Conservation (phyloP, 2,888 invertebrate genomes). For the Pheosia tremula region DNA sequence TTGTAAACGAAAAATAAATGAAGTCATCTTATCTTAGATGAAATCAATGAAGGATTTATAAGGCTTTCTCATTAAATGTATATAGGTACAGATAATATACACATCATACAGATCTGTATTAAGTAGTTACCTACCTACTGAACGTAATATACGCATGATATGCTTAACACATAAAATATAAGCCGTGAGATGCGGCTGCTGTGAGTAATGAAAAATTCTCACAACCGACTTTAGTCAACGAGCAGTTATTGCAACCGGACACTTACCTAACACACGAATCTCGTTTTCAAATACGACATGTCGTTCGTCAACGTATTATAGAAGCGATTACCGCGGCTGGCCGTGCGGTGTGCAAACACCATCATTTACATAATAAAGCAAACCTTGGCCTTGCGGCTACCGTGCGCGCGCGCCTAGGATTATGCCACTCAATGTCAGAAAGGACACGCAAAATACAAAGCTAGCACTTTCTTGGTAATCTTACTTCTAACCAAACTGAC, state of each 20-base stretch:
- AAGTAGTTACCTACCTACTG: too few relatives aligned
- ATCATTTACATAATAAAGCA: constrained; percentile 63
- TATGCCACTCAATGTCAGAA: constrained; percentile 33
- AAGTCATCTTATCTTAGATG: too few relatives aligned
- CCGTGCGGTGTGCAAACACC: constrained; percentile 45
- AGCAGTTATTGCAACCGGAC: neutral
- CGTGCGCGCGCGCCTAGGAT: constrained; percentile 30
- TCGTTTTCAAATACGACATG: neutral
- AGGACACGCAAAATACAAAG: constrained; percentile 22
- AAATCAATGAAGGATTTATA: neutral
- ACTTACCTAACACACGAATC: neutral
- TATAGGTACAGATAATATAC: neutral
- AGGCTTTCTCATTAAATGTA: neutral
- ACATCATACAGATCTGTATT: too few relatives aligned
- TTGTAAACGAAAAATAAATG: too few relatives aligned
- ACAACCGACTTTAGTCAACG: constrained; percentile 1
- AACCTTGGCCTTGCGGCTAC: constrained; percentile 61
- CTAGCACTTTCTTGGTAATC: constrained; percentile 3
- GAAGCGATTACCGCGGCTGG: constrained; percentile 25
- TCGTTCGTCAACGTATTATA: constrained; percentile 19
- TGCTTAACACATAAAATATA: neutral
- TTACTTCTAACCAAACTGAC: neutral
- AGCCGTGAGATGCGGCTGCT: too few relatives aligned
- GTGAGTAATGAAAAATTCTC: constrained; percentile 1
- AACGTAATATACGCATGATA: too few relatives aligned